Percentiles rank a stretch among this genome's conserved stretches.
phyloP scores from a whole-genome alignment of 2,888 invertebrate species.

The Athalia cordata region DNA sequence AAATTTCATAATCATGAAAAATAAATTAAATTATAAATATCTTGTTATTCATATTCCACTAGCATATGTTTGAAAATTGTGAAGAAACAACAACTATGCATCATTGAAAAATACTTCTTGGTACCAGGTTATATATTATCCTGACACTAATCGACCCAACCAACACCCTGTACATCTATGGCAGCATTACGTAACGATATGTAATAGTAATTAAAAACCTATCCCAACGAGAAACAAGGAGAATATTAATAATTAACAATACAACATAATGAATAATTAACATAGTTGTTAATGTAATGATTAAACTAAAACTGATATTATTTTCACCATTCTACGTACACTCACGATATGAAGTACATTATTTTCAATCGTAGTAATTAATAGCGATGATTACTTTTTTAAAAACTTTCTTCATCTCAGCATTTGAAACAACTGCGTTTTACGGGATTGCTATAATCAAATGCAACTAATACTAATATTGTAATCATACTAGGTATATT shows the following conservation, averaged over 20 bases:
- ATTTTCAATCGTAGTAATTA: conserved; percentile 27
- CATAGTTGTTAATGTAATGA: conserved; percentile 46
- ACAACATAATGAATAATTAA: conserved; percentile 54
- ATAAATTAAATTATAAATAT: conserved; percentile 32
- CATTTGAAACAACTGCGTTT: conserved; percentile 63
- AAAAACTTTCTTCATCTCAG: conserved; percentile 44
- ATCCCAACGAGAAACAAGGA: conserved; percentile 61
- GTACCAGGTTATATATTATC: conserved; percentile 3
- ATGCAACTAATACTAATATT: conserved; percentile 34
- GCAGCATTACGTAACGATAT: conserved; percentile 40
- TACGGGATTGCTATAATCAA: conserved; percentile 39
- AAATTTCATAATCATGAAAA: conserved; percentile 21
- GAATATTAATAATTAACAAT: conserved; percentile 57
- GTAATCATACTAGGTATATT: conserved; percentile 38
- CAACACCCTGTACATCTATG: conserved; percentile 46
- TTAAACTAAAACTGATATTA: conserved; percentile 51
- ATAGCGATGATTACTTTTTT: not conserved
- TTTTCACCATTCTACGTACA: conserved; percentile 43
- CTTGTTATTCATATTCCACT: not conserved
- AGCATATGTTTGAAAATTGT: conserved; percentile 18
- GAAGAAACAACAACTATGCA: conserved; percentile 26
- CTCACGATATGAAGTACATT: conserved; percentile 32
- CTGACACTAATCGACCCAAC: conserved; percentile 12
- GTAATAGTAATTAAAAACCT: conserved; percentile 55
- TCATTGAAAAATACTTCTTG: conserved; percentile 20